Evolutionary conservation across 2,888 invertebrate genomes (phyloP), one percentile per base, ranked within the genome.

Genomic region (Trachelus iudaicus): DNA sequence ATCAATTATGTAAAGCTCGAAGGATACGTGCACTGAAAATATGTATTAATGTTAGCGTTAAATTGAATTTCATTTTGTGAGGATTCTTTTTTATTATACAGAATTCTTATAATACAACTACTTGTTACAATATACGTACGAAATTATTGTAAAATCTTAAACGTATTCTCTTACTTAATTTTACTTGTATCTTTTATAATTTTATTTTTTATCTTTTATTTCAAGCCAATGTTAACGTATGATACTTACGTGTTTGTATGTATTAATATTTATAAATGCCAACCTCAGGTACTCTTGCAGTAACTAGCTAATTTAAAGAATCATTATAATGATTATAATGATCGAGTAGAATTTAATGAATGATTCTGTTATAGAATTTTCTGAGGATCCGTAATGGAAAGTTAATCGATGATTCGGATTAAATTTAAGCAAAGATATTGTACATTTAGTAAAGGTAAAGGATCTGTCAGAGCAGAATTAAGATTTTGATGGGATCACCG

Each of bases 181-280:
- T 2, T 56, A 23, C 23, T 23, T 56, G 6, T 56, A 56, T 56
- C 23, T 56, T 40, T 15, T 40, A 4, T 40, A 15, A 23, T 56
- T 56, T 9, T 56, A 23, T 23, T 23, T 9, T 56, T 56, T 9
- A 9, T 23, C 6, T 56, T 56, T 23, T 23, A 56, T 56, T 56
- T 15, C 56, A 56, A 56, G 56, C 56, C 56, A 23, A 23, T 56
- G 56, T 15, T 15, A 56, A 56, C 23, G 23, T 2, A 23, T 23
- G 56, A 56, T 23, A 56, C 56, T 0, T 23, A 23, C 9, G 23
- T 56, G 56, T 56, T 15, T 40, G 6, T 56, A 9, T 15, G 56
- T 40, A 40, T 69, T 12, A 15, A 71, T 71, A 71, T 12, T n/a
- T 71, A 71, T 71, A 71, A 71, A 71, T 71, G 71, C 71, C 71